Base-by-base conservation (phyloP, 2,797 vertebrate species). In the Merluccius polli region DNA sequence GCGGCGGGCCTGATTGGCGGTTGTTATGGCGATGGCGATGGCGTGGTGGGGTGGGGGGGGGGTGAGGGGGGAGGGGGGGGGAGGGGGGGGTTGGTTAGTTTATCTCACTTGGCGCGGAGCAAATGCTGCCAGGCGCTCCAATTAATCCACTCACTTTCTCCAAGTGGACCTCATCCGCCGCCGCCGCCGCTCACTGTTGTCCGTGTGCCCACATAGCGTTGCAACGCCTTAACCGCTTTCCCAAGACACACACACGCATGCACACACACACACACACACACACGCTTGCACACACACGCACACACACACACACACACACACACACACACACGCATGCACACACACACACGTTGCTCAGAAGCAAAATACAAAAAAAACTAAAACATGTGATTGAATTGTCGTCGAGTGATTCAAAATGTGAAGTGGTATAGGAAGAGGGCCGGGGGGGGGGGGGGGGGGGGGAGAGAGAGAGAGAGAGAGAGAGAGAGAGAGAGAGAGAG, bases 21-120 rank as follows among this genome's bases (percentile, higher is more conserved):
- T 65, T 65, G 59, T n/a, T 24, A 65, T 65, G 59, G 59, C 24
- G n/a, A n/a, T n/a, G n/a, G n/a, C n/a, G n/a, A n/a, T 59, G 52
- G 24, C n/a, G 52, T 59, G 18, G 52, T 8, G n/a, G 38, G n/a
- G 38, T n/a, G 38, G 4, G 38, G 38, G 4, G 38, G 38, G 5
- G 38, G 38, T 41, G 41, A 15, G 2, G 41, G 41, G 41, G 13
- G 41, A 15, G 41, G 13, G 59, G 21, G 52, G n/a, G 52, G 52
- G 10, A n/a, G n/a, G n/a, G n/a, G n/a, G n/a, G n/a, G n/a, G n/a
- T n/a, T n/a, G n/a, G n/a, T n/a, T n/a, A n/a, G n/a, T n/a, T 59
- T 59, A 59, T 59, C 52, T 59, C n/a, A 59, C 52, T 59, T 59
- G 52, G 52, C 52, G 52, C n/a, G 52, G 52, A 59, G 52, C 52